Conservation (phyloP, 2,888 invertebrate species). For the Pheosia tremula region DNA sequence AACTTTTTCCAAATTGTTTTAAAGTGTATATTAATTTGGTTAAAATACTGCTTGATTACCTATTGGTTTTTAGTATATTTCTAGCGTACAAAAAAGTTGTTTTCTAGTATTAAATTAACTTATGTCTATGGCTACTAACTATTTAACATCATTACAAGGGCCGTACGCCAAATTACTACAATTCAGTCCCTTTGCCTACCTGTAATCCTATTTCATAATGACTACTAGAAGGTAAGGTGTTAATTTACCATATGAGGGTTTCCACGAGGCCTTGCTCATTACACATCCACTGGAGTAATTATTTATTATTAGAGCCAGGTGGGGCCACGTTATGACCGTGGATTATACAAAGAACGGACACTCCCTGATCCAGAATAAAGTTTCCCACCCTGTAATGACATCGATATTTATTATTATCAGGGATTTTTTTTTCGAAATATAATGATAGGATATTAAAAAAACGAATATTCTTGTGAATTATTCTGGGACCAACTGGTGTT, state of each 20-base stretch:
- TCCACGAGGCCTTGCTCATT: constrained; percentile 13
- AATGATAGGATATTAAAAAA: no score
- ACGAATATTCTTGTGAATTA: no score
- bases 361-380: background rate
- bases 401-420: no score
- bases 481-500: no score
- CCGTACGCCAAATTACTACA: constrained; percentile 17
- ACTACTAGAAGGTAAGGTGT: constrained; percentile 8
- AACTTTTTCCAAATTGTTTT: no score
- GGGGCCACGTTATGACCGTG: background rate
- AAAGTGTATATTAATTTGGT: no score
- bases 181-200: constrained; percentile 6
- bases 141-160: constrained; percentile 9
- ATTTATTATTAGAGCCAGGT: constrained; percentile 17
- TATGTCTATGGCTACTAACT: background rate
- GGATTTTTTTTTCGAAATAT: no score
- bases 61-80: no score
- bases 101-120: no score
- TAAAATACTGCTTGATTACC: no score
- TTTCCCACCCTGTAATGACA: no score
- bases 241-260: constrained; percentile 12
- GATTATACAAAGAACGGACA: background rate
- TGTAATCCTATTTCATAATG: constrained; percentile 9
- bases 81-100: no score
- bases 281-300: constrained; percentile 11